Conservation (phyloP, 2,888 invertebrate genomes). For the Drosophila sordidapex region DNA sequence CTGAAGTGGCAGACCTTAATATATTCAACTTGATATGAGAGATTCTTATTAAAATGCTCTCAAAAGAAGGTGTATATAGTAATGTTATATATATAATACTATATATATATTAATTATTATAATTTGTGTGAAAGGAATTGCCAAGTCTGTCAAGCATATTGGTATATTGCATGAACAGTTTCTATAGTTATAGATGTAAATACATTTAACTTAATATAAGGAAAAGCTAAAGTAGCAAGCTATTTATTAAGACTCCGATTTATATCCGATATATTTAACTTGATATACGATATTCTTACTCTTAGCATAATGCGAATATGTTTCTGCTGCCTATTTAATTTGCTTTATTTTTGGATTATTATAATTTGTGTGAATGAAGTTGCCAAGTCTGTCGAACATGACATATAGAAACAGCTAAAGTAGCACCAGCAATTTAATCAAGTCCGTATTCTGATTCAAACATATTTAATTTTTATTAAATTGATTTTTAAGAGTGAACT, state of each 20-base stretch:
- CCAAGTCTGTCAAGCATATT: too few species aligned
- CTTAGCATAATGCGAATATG: not conserved
- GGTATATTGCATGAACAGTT: not conserved
- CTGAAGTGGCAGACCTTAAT: not conserved
- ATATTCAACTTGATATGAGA: not conserved
- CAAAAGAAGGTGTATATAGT: not conserved
- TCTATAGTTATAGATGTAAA: too few species aligned
- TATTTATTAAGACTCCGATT: not conserved
- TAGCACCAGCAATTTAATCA: not conserved
- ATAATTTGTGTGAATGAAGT: slow-evolving; percentile 62
- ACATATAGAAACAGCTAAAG: not conserved
- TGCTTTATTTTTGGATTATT: not conserved
- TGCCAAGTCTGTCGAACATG: slow-evolving; percentile 15
- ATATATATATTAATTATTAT: not conserved
- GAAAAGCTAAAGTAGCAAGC: not conserved
- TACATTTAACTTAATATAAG: not conserved
- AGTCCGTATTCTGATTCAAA: not conserved
- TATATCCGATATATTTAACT: not conserved
- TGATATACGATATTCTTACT: not conserved
- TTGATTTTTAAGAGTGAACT: not conserved
- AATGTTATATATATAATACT: not conserved
- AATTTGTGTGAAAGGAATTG: not conserved
- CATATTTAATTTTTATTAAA: not conserved
- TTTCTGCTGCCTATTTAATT: not conserved
- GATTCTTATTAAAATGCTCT: not conserved